Evolutionary conservation across 2,888 invertebrate species (phyloP), one percentile per base, ranked within the genome.

Genomic region (Aproaerema taeniolella): DNA sequence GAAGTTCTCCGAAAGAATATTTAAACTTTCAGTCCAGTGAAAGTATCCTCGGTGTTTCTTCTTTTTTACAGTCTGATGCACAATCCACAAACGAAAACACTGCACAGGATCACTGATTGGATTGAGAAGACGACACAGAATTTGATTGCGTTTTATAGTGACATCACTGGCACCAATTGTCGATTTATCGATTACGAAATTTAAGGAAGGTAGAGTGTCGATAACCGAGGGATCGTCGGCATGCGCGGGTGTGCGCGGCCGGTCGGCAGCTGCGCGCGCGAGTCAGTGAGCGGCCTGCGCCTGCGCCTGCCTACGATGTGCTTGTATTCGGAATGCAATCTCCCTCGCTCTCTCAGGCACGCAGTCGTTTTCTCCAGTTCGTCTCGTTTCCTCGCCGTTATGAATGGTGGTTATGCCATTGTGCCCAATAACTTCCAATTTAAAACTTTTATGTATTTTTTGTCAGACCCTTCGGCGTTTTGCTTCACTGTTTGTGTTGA

Each of bases 11-110:
- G 83, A 76, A 79, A 77, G 77, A 80, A 73, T 78, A 61, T 75
- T 76, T 64, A 66, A 72, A 86, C 85, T 86, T 86, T 86, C 85
- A 86, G 72, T 75, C 85, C 79, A 86, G 85, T 86, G 85, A 86
- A 86, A 86, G 85, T 85, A 76, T 75, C 74, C 75, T 82, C 80
- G 83, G 85, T 49, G 52, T 55, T 64, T 70, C 74, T 76, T 73
- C 76, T 76, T 66, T 51, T 52, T 50, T 43, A 53, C 48, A 54
- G 67, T 69, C 61, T 52, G 51, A 44, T 56, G 56, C 70, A 73
- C 51, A 54, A 55, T 53, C 59, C 67, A 65, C 60, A 51, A 51
- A 61, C 49, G 35, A 30, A 12, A 36, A 37, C 58, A 63, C 60
- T 61, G 44, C 54, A 55, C 53, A 44, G 46, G 46, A 52, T 45